These are phyloP conservation scores for Onthophagus sagittarius DNA, from an alignment of 2,888 invertebrate species.

Conservation along the genomic window DNA sequence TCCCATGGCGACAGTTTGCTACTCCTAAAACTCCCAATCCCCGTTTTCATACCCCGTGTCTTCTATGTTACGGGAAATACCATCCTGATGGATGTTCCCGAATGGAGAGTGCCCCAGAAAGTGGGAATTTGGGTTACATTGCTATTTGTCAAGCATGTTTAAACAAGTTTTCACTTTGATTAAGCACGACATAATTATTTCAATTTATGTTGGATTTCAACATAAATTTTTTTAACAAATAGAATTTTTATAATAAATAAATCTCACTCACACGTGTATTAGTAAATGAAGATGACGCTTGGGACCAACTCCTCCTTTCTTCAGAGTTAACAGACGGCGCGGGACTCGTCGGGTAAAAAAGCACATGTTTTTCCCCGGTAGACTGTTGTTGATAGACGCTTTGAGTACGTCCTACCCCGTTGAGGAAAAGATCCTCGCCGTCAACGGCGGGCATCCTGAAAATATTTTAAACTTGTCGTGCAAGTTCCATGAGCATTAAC, in stretches of 20 bases:
- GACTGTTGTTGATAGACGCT: constrained; percentile 48
- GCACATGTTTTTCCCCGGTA: constrained; percentile 49
- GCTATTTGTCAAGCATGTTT: neutral
- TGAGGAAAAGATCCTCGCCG: constrained; percentile 44
- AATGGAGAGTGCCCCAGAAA: neutral
- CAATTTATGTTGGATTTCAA: neutral
- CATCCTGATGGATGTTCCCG: neutral
- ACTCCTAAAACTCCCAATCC: neutral
- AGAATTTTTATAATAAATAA: neutral
- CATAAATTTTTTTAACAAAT: neutral
- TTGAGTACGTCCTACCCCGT: constrained; percentile 45
- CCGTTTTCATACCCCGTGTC: neutral
- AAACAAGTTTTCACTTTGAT: neutral
- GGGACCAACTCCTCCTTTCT: constrained; percentile 44
- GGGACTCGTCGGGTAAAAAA: constrained; percentile 49
- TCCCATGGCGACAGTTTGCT: neutral
- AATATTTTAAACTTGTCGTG: neutral
- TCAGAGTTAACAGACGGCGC: constrained; percentile 44
- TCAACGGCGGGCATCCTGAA: constrained; percentile 42
- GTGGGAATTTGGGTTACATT: neutral
- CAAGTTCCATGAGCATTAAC: neutral
- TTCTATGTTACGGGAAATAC: neutral
- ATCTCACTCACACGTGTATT: constrained; percentile 39
- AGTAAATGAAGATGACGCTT: constrained; percentile 38
- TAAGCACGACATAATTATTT: too few relatives aligned